Evolutionary conservation across 1,140 invertebrate species (phyloP), one percentile per base, ranked within the genome.

Genomic region (Cyrtorhinus lividipennis): DNA sequence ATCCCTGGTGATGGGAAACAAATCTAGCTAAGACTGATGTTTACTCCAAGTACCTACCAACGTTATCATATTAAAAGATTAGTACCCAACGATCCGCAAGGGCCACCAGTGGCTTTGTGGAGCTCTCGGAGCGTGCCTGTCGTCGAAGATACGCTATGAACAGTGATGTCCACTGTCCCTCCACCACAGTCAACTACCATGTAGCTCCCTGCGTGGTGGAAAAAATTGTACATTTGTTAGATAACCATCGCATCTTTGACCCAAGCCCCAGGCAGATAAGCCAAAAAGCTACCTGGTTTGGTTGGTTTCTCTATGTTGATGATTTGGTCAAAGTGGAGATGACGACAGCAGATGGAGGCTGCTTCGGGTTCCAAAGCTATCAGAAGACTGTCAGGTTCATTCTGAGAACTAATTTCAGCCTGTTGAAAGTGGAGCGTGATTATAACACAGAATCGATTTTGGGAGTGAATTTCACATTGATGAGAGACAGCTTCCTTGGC

Each of bases 131-230:
- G 68, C 15, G 69, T 68, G 5, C 77, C 75, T 10, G 66, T 69
- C 22, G 71, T 68, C 27, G 76, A 73, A 12, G 70, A 69, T 27
- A 83, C 70, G 67, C 81, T 79, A 70, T 83, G 81, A 22, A 82
- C 80, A 0, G 81, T 83, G 53, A 83, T 82, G 68, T 83, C 81
- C 0, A 83, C 81, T 5, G 81, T 83, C 0, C 81, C 81, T 12
- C 81, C 81, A 5, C 81, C 81, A 69, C 80, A 82, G 67, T 83
- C 81, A 1, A 83, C 81, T 3, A 83, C 78, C 72, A 82, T 76
- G 59, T 69, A 71, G 15, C 64, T 65, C 13, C 64, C 64, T 65
- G 25, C 1, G 62, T n/a, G n/a, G n/a, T n/a, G n/a, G n/a, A n/a
- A n/a, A n/a, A n/a, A n/a, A n/a, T n/a, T n/a, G n/a, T n/a, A n/a